These are phyloP conservation scores for Bothrops alternatus DNA, from an alignment of 2,797 vertebrate species.

Conservation along the genomic window DNA sequence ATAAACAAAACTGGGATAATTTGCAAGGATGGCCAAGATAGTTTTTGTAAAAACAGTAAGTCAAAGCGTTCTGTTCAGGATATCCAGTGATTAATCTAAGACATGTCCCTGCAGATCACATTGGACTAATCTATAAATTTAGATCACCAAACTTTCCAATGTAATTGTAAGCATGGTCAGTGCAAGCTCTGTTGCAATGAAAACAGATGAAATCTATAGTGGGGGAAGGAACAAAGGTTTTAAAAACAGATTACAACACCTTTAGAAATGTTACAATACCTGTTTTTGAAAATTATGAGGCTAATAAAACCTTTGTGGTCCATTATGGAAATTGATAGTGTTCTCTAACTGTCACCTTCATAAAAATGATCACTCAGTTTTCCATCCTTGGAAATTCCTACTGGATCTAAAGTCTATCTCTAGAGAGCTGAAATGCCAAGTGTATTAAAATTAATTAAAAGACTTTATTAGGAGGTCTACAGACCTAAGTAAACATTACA, in stretches of 20 bases:
- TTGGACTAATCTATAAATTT: not conserved
- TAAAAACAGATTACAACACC: not conserved
- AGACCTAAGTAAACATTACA: not conserved
- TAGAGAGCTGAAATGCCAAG: not conserved
- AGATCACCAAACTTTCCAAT: not conserved
- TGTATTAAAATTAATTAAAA: not conserved
- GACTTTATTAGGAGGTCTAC: not conserved
- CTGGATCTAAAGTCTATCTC: not conserved
- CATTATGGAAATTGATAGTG: not conserved
- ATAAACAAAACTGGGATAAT: not conserved
- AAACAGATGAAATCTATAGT: not conserved
- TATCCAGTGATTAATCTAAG: not conserved
- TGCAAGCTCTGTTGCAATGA: not conserved
- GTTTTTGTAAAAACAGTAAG: not conserved
- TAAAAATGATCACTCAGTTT: not conserved
- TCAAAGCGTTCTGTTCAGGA: not conserved
- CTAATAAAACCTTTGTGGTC: not conserved
- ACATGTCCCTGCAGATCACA: not conserved
- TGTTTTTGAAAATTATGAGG: not conserved
- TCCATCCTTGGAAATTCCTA: not conserved
- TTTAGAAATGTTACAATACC: not conserved
- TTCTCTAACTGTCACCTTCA: not conserved
- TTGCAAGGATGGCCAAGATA: not conserved
- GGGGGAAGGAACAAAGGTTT: not conserved
- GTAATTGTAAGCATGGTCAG: not conserved